Evolutionary conservation across 1,140 invertebrate species (phyloP), one percentile per base, ranked within the genome.

Genomic region (Atopsyche davidsoni): DNA sequence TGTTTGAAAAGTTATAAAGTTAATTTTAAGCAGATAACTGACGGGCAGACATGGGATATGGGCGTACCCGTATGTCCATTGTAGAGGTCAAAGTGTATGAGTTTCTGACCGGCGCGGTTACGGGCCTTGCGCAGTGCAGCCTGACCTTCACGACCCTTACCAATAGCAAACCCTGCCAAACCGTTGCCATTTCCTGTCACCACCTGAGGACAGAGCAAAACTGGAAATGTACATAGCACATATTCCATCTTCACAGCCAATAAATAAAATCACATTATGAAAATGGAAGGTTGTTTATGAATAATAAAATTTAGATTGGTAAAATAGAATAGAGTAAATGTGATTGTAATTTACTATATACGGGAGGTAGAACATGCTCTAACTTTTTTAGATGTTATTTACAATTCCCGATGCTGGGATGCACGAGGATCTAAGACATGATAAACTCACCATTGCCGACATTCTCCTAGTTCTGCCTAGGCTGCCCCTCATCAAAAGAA

Each of bases 141-240:
- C 63, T 64, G 77, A 4, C 75, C 70, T 55, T 89, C 83, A 3
- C 78, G 60, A 4, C 80, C 79, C 70, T 82, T 89, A 1, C 77
- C 81, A n/a, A 83, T 59, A 10, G 82, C 81, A 76, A 92, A 89
- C 13, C 90, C 94, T 59, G 78, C 86, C 9, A 96, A 66, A 2
- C 94, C 95, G 66, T 93, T 85, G 40, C 78, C 74, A 75, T 97
- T 97, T 35, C 95, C 95, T 44, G 89, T 92, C 1, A 96, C 81
- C 24, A 83, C 82, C 58, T 88, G 75, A 58, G 21, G 67, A 42
- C 6, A 36, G 10, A 6, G 35, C 14, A 9, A 36, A 6, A 14
- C n/a, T n/a, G n/a, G n/a, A n/a, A n/a, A n/a, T n/a, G n/a, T n/a
- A n/a, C n/a, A n/a, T n/a, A n/a, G n/a, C n/a, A n/a, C n/a, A n/a